Conservation (phyloP, 1,140 invertebrate genomes). For the Halictus rubicundus region DNA sequence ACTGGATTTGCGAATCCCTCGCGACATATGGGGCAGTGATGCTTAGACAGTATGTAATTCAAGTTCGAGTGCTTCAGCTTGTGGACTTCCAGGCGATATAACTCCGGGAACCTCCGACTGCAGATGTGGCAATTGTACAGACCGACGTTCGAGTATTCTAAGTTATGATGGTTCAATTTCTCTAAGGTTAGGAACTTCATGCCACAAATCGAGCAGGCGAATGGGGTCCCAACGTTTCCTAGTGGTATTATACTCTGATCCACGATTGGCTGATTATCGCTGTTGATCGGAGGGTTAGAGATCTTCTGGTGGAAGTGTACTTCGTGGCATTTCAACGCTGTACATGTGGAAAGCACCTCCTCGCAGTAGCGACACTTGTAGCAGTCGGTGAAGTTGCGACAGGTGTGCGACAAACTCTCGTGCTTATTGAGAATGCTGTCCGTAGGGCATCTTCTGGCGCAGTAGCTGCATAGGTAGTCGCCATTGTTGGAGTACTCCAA, state of each 20-base stretch:
- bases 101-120: constrained; percentile 38
- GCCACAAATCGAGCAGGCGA: constrained; percentile 45
- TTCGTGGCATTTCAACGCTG: constrained; percentile 56
- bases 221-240: not conserved
- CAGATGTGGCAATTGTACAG: constrained; percentile 43
- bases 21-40: constrained; percentile 50
- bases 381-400: not conserved
- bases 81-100: constrained; percentile 44
- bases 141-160: constrained; percentile 51
- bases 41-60: not conserved
- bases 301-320: constrained; percentile 54
- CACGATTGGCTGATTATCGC: not conserved
- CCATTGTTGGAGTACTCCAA: constrained; percentile 62
- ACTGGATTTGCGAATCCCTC: constrained; percentile 35
- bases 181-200: constrained; percentile 42
- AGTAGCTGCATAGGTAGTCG: constrained; percentile 61
- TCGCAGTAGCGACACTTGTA: constrained; percentile 56
- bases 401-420: constrained; percentile 46
- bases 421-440: constrained; percentile 46
- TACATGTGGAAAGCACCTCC: constrained; percentile 49
- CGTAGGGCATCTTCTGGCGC: constrained; percentile 52
- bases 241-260: not conserved
- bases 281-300: no score
- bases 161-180: constrained; percentile 42
- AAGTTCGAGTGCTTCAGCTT: constrained; percentile 45